Evolutionary conservation across 2,888 invertebrate species (phyloP).

Genomic region (Yponomeuta plumbellus): DNA sequence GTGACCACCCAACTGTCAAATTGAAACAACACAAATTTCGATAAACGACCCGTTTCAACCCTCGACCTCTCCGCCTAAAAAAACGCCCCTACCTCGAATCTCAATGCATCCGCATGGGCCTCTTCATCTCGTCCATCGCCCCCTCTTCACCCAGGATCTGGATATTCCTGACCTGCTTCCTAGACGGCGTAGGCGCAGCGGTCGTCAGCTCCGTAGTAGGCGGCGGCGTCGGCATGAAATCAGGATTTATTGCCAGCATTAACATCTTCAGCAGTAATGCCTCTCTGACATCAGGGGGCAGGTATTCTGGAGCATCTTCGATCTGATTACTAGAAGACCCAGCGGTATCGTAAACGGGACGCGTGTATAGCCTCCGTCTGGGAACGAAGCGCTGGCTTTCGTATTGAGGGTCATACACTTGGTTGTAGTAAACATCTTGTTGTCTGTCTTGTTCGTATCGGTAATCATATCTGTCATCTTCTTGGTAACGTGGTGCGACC

Average conservation of each 20-base stretch:
- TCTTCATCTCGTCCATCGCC: slow-evolving; percentile 51
- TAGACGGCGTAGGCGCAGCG: slow-evolving; percentile 56
- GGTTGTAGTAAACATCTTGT: slow-evolving; percentile 55
- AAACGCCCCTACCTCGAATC: slow-evolving; percentile 1
- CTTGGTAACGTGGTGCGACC: slow-evolving; percentile 32
- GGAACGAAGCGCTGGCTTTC: slow-evolving; percentile 68
- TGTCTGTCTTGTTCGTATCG: slow-evolving; percentile 43
- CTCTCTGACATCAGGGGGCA: slow-evolving; percentile 83
- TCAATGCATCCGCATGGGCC: slow-evolving; percentile 45
- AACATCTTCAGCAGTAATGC: slow-evolving; percentile 83
- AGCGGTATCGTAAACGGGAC: slow-evolving; percentile 57
- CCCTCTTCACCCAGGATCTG: slow-evolving; percentile 83
- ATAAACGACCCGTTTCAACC: background rate
- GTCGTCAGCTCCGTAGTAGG: slow-evolving; percentile 66
- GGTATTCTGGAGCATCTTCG: slow-evolving; percentile 75
- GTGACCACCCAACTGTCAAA: too few species aligned
- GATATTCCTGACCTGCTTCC: slow-evolving; percentile 81
- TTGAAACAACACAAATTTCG: too few species aligned
- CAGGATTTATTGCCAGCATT: slow-evolving; percentile 82
- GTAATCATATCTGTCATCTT: slow-evolving; percentile 57
- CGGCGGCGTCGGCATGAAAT: slow-evolving; percentile 61
- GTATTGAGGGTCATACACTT: slow-evolving; percentile 60
- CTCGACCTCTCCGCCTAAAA: background rate
- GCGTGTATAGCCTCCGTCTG: slow-evolving; percentile 49
- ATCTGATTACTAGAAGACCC: slow-evolving; percentile 58